Evolutionary conservation across 2,888 invertebrate species (phyloP), one percentile per base, ranked within the genome.

Genomic region (Ophion costatus): DNA sequence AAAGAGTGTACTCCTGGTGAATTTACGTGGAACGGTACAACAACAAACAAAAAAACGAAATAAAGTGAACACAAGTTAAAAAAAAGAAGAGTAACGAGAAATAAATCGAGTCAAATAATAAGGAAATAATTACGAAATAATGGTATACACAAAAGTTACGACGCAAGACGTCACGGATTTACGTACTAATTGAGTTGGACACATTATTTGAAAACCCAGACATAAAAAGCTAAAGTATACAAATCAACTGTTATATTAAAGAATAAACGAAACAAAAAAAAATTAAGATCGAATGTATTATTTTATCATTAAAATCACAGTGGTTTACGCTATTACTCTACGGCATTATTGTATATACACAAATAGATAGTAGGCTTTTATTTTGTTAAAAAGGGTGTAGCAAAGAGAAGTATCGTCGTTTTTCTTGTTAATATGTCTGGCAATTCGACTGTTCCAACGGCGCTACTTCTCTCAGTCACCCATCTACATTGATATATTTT

Each of bases 171-270:
- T 87, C 83, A 87, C 86, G 79, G 83, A 82, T 85, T 85, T 88
- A 87, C 88, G 82, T 86, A 87, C 86, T 84, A 86, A 85, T 76
- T 83, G 82, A 85, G 74, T 86, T 63, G 63, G 61, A 84, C 84
- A 85, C 81, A 87, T 82, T 81, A 79, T 78, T 78, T 83, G 59
- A 88, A 87, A 88, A 89, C 87, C 87, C 86, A 89, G 88, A 89
- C 87, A 89, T 90, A 88, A 90, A 87, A 90, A 89, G 88, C 89
- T 89, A 87, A 89, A 89, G 84, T 87, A 90, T 88, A 90, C 88
- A 88, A 87, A 88, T 86, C 79, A 79, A 87, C 79, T 45, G 66
- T 71, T 86, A 88, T 87, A 84, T 87, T 80, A 82, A 77, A 87
- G 83, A 82, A 83, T 57, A 82, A 88, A 85, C 74, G 75, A 86